A percentile compares a stretch with the other conserved stretches of the same genome.
Evolutionary conservation across 1,140 invertebrate genomes (phyloP).

Genomic region (Lithobius niger): DNA sequence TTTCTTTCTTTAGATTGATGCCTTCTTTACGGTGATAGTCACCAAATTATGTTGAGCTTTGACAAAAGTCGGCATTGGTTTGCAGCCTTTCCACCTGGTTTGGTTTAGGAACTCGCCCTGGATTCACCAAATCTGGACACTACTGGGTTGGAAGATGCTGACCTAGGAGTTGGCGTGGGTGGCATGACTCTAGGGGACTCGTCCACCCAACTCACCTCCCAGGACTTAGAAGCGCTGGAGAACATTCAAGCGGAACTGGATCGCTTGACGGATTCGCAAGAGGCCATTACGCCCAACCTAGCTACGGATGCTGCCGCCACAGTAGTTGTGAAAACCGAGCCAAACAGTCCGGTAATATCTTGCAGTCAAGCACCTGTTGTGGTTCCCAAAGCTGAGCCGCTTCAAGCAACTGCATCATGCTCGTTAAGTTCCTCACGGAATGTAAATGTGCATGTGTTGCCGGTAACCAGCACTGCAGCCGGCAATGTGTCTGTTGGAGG

Average conservation of each 20-base stretch:
- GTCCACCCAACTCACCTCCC: conserved; percentile 12
- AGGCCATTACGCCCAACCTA: neutral
- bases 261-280: neutral
- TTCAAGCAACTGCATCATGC: neutral
- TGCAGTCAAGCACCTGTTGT: neutral
- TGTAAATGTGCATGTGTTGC: too few species aligned
- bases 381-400: neutral
- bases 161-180: neutral
- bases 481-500: neutral
- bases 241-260: conserved; percentile 19
- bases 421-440: too few species aligned
- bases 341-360: neutral
- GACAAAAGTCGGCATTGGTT: too few species aligned
- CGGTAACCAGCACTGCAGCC: neutral
- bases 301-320: neutral
- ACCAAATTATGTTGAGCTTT: too few species aligned
- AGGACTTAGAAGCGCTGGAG: conserved; percentile 19
- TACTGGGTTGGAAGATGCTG: neutral
- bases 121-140: neutral
- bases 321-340: neutral
- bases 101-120: too few species aligned
- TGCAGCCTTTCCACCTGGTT: too few species aligned
- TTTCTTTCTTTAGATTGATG: too few species aligned
- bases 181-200: conserved; percentile 22
- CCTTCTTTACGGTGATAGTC: too few species aligned